These are phyloP conservation scores for Rana temporaria DNA, from an alignment of 2,113 vertebrate genomes.

Conservation along the genomic window DNA sequence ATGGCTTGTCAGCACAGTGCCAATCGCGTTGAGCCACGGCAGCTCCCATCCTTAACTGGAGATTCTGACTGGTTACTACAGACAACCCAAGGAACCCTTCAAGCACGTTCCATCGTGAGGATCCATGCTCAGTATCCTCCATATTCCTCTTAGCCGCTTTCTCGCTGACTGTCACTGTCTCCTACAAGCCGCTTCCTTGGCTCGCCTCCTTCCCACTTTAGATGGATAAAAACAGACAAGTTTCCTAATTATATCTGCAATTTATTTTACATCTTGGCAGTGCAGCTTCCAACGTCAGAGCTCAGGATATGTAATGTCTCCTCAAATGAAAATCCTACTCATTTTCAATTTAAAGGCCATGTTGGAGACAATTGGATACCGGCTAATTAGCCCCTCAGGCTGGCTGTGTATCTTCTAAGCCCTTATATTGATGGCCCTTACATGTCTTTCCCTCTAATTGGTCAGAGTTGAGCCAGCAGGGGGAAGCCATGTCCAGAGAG, in stretches of 20 bases:
- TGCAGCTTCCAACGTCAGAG: conserved; percentile 4
- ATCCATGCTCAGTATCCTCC: background rate
- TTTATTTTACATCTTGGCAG: conserved; percentile 18
- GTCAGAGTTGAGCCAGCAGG: background rate
- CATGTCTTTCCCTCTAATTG: conserved; percentile 26
- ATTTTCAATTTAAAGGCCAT: conserved; percentile 5
- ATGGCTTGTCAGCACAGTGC: too few relatives aligned
- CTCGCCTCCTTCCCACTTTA: too few relatives aligned
- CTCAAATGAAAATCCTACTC: background rate
- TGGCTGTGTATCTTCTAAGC: background rate
- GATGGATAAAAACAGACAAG: background rate
- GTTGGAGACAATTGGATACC: conserved; percentile 26
- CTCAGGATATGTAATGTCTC: conserved; percentile 2
- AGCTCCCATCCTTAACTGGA: too few relatives aligned
- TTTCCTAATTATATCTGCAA: conserved; percentile 32
- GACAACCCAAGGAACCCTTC: too few relatives aligned
- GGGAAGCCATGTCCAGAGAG: background rate
- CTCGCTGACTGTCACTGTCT: background rate
- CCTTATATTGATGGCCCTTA: background rate
- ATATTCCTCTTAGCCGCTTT: background rate
- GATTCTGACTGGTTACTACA: too few relatives aligned
- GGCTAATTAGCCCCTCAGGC: conserved; percentile 44
- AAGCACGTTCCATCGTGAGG: too few relatives aligned
- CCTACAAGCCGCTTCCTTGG: background rate
- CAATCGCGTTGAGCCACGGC: too few relatives aligned